Conservation (phyloP, 2,888 invertebrate genomes). For the Sinodicranocentrus sp. region DNA sequence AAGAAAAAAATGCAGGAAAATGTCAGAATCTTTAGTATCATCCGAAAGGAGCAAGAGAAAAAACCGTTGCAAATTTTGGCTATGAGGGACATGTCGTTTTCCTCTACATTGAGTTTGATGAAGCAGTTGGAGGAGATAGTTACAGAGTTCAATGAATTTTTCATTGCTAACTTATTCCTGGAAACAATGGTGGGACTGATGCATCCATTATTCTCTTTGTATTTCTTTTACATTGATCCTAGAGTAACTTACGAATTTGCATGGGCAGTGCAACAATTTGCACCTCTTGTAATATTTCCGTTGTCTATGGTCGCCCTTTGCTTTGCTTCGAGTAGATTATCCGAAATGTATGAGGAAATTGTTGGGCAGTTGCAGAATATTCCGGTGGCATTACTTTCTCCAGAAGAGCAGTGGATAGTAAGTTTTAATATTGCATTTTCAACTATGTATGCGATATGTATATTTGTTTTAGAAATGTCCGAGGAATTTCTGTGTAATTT, state of each 20-base stretch:
- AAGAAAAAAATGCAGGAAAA: slow-evolving; percentile 26
- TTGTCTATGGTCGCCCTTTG: slow-evolving; percentile 3
- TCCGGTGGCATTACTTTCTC: background rate
- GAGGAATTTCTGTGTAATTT: no score
- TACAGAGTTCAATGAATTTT: slow-evolving; percentile 11
- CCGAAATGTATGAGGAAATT: slow-evolving; percentile 8
- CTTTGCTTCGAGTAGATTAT: slow-evolving; percentile 4
- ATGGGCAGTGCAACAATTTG: slow-evolving; percentile 14
- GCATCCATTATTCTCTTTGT: slow-evolving; percentile 14
- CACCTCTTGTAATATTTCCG: slow-evolving; percentile 6
- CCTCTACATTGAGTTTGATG: background rate
- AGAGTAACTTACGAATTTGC: background rate
- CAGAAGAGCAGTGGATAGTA: slow-evolving; percentile 43
- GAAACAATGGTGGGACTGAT: background rate
- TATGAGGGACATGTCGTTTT: background rate
- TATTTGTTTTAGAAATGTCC: no score
- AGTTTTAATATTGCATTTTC: background rate
- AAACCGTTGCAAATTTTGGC: background rate
- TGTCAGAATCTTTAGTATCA: background rate
- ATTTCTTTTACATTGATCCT: slow-evolving; percentile 19
- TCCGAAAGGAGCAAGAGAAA: background rate
- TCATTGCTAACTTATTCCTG: slow-evolving; percentile 11
- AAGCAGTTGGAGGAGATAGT: slow-evolving; percentile 22
- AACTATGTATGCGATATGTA: no score
- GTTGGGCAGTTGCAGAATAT: slow-evolving; percentile 30